Evolutionary conservation across 2,888 invertebrate genomes (phyloP), one percentile per base, ranked within the genome.

Genomic region (Drosophila mayaguana): DNA sequence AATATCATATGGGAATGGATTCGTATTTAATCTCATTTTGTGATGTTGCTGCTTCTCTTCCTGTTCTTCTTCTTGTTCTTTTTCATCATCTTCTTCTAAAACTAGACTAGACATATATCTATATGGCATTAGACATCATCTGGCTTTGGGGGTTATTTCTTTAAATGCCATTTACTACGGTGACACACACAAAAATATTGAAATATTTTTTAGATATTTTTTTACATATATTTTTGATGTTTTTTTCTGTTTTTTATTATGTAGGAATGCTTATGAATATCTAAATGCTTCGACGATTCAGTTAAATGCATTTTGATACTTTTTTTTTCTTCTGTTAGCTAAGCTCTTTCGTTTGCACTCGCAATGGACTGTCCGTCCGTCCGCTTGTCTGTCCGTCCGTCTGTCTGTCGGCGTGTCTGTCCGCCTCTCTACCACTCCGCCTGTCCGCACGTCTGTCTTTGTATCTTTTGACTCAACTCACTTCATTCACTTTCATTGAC

Each of bases 1-100:
- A 75, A 82, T 82, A 82, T 81, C 55, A 14, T 62, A 11, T 61
- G 60, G 63, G n/a, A 59, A 38, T 51, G 48, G 36, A 32, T 43
- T 32, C 34, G 42, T 42, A 20, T 45, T 45, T 22, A 28, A 51
- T 51, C 51, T 56, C 40, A 46, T 61, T 46, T 38, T n/a, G 11
- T 25, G n/a, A 25, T 28, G 38, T 54, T 34, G 12, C 28, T 20
- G 14, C 50, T 45, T 32, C 38, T n/a, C 16, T 46, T 54, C 14
- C 18, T 22, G 54, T 46, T 36, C 7, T 2, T n/a, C n/a, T 12
- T 18, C 34, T 51, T 36, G 12, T 14, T 32, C n/a, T 43, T 51
- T 5, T 25, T 32, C 18, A 34, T 48, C 7, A 25, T 66, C 36
- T 43, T 25, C n/a, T 28, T 73, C 67, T 73, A 68, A 70, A 66